These are phyloP conservation scores for Beris morrisii DNA, from an alignment of 2,888 invertebrate genomes.

Conservation along the genomic window DNA sequence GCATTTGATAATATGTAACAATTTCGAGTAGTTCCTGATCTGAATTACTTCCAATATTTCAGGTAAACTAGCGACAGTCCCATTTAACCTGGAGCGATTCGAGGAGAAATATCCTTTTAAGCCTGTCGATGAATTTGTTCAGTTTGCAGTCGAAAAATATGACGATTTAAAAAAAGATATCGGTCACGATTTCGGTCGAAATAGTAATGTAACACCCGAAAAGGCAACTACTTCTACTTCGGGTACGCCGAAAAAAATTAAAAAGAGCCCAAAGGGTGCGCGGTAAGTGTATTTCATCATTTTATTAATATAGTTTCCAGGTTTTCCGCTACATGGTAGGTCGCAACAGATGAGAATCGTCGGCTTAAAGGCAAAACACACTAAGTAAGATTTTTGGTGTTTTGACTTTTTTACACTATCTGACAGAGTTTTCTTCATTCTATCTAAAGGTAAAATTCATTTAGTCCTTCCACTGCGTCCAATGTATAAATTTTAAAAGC, in stretches of 20 bases:
- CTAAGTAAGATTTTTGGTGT: no score
- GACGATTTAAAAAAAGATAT: slow-evolving; percentile 1
- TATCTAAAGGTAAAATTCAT: no score
- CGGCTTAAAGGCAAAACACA: no score
- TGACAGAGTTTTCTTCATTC: no score
- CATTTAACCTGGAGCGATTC: slow-evolving; percentile 10
- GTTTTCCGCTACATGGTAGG: no score
- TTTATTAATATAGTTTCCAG: no score
- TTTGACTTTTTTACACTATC: no score
- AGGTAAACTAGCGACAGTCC: slow-evolving; percentile 26
- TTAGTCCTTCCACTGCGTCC: no score
- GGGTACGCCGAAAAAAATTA: neutral
- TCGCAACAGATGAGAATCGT: no score
- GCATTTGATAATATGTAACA: no score
- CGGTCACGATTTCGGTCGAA: neutral
- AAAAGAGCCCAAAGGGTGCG: neutral
- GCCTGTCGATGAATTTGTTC: slow-evolving; percentile 13
- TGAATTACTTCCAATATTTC: neutral
- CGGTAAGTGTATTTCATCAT: slow-evolving; percentile 5
- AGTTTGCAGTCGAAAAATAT: slow-evolving; percentile 18
- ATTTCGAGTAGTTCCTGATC: no score
- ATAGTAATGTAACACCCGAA: neutral
- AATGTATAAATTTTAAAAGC: no score
- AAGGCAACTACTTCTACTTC: neutral
- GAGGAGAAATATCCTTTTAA: slow-evolving; percentile 4